phyloP scores from a whole-genome alignment of 1,140 invertebrate species.

The Anastrepha ludens region DNA sequence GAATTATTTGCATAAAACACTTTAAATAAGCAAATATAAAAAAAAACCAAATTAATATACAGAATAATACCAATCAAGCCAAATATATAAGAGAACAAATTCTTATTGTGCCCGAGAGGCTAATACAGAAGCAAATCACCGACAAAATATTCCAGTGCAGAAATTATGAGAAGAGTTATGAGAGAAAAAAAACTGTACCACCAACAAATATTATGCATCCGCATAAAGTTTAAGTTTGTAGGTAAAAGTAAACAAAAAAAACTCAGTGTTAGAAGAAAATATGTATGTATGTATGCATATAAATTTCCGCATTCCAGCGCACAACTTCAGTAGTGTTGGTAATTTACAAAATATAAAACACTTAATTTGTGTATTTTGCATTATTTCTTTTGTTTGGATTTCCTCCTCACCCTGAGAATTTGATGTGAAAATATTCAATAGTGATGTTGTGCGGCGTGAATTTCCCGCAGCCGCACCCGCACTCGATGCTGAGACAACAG shows the following conservation, averaged over 20 bases:
- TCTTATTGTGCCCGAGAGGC: too few species aligned
- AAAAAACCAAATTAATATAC: too few species aligned
- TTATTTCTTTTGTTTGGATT: constrained; percentile 2
- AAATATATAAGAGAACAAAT: too few species aligned
- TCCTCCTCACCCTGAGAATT: constrained; percentile 87
- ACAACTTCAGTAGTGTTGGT: constrained; percentile 15
- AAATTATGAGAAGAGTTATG: too few species aligned
- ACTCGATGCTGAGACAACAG: constrained; percentile 62
- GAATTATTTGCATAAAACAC: too few species aligned
- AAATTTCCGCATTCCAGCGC: background rate
- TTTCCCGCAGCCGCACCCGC: constrained; percentile 78
- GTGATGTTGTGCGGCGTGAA: constrained; percentile 92
- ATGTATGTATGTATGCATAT: constrained; percentile 16
- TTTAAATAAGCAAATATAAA: too few species aligned
- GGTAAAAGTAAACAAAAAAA: background rate
- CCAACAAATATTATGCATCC: background rate
- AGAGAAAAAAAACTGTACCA: background rate
- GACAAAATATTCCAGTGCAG: too few species aligned
- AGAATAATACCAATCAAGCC: too few species aligned
- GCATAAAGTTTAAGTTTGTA: background rate
- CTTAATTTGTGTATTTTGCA: background rate
- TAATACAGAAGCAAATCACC: too few species aligned
- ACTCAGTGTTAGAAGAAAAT: background rate
- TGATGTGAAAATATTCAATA: constrained; percentile 95
- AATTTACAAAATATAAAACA: constrained; percentile 49